Conservation (phyloP, 2,113 vertebrate genomes). For the Barnardius zonarius region DNA sequence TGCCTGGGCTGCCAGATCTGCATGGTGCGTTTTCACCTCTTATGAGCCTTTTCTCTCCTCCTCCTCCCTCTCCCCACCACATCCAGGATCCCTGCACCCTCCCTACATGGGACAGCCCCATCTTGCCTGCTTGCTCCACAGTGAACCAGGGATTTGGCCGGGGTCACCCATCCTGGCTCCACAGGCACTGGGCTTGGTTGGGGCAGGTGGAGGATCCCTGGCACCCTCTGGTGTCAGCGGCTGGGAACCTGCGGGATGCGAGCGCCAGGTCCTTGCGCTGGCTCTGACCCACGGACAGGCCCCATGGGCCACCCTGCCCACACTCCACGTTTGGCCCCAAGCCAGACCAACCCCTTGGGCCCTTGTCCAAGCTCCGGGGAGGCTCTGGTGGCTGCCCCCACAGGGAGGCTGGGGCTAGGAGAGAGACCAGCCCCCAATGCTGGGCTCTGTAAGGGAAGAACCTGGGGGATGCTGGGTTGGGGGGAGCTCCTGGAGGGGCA, state of each 20-base stretch:
- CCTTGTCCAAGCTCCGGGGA: accelerated
- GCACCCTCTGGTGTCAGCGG: accelerated
- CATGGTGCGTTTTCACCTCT: accelerated
- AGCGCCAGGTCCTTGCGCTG: neutral
- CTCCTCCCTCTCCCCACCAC: neutral
- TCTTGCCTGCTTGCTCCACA: accelerated
- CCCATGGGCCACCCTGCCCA: neutral
- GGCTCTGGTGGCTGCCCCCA: no score
- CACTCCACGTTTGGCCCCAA: neutral
- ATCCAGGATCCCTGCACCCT: accelerated
- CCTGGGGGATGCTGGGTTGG: neutral
- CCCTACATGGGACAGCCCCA: neutral
- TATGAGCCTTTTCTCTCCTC: neutral
- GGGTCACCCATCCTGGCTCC: accelerated
- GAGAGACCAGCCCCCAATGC: accelerated
- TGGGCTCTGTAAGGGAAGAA: neutral
- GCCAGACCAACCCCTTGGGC: neutral
- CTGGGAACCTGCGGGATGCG: neutral
- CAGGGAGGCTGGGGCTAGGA: neutral
- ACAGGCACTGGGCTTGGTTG: accelerated
- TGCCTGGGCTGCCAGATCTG: neutral
- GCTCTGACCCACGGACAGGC: neutral
- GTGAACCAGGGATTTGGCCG: neutral
- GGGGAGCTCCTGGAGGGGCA: neutral
- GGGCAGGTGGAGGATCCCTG: neutral